phyloP scores from a whole-genome alignment of 2,888 invertebrate species.

The Antheraea assamensis region DNA sequence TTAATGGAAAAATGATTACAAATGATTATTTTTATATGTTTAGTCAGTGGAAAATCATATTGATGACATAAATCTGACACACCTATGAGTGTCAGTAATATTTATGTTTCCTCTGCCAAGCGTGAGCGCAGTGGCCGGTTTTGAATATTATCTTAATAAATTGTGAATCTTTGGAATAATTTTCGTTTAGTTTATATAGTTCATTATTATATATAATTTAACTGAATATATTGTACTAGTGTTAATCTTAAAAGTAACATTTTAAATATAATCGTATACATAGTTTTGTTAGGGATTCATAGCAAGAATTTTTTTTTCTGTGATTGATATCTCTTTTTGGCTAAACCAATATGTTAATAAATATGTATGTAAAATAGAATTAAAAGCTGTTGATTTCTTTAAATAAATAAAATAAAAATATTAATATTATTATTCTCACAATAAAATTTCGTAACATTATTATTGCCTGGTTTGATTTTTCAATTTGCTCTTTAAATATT shows the following conservation, averaged over 20 bases:
- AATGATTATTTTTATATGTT: constrained; percentile 29
- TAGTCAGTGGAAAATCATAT: constrained; percentile 29
- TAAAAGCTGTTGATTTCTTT: too few relatives aligned
- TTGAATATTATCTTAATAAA: constrained; percentile 1
- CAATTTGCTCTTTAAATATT: neutral
- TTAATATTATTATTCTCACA: neutral
- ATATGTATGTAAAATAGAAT: too few relatives aligned
- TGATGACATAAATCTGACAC: constrained; percentile 53
- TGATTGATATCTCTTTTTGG: too few relatives aligned
- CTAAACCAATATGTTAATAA: too few relatives aligned
- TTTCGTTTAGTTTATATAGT: neutral
- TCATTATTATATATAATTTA: too few relatives aligned
- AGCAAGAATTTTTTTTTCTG: too few relatives aligned
- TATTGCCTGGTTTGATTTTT: neutral
- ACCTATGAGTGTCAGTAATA: constrained; percentile 61
- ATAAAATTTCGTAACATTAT: neutral
- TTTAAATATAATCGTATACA: too few relatives aligned
- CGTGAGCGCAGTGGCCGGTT: constrained; percentile 46
- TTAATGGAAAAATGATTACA: too few relatives aligned
- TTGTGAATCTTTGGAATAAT: neutral
- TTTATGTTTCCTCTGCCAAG: constrained; percentile 71
- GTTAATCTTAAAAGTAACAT: too few relatives aligned
- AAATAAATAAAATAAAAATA: too few relatives aligned
- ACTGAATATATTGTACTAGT: too few relatives aligned
- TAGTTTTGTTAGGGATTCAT: too few relatives aligned